A percentile compares a stretch with the other conserved stretches of the same genome.
These are phyloP conservation scores for Conus canariensis DNA, from an alignment of 2,888 invertebrate species.

Conservation along the genomic window DNA sequence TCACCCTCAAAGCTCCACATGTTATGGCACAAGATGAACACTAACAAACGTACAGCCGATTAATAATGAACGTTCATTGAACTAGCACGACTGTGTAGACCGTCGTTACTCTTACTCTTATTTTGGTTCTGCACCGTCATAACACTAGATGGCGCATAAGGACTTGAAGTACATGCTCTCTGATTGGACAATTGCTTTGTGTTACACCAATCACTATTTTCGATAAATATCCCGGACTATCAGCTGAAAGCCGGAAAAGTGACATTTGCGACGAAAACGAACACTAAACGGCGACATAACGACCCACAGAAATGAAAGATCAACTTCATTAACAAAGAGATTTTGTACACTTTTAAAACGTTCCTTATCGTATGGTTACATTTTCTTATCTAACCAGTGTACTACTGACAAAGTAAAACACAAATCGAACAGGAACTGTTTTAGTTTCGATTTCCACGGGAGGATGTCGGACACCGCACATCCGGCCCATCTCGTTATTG, in stretches of 20 bases:
- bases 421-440: too few relatives aligned
- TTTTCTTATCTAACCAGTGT: too few relatives aligned
- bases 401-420: too few relatives aligned
- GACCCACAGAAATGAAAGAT: too few relatives aligned
- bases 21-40: constrained; percentile 6
- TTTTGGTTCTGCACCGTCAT: background rate
- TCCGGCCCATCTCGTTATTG: too few relatives aligned
- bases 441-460: too few relatives aligned
- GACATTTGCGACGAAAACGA: background rate
- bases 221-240: background rate
- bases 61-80: background rate
- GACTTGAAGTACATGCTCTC: background rate
- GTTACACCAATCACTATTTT: background rate
- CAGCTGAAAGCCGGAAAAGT: background rate
- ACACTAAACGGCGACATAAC: too few relatives aligned
- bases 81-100: too few relatives aligned
- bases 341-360: too few relatives aligned
- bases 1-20: constrained; percentile 93
- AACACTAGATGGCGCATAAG: constrained; percentile 26
- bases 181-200: constrained; percentile 11
- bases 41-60: background rate
- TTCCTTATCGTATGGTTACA: too few relatives aligned
- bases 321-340: too few relatives aligned
- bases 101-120: background rate
- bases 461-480: too few relatives aligned